Conservation (phyloP, 1,140 invertebrate genomes). For the Macrosteles quadrilineatus region DNA sequence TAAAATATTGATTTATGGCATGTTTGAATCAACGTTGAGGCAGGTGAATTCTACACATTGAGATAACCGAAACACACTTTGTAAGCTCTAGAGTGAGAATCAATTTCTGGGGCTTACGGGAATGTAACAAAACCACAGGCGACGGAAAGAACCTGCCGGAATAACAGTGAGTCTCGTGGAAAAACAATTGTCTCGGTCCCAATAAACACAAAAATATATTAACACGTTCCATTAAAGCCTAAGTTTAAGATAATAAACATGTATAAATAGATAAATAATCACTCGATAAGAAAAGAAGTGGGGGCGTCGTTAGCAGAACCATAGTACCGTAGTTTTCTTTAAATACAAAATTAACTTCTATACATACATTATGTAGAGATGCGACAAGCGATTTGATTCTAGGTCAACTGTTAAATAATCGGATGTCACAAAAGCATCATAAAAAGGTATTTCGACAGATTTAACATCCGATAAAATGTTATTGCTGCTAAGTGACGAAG, state of each 20-base stretch:
- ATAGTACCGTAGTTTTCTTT: neutral
- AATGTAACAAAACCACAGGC: too few relatives aligned
- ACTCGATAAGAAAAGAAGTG: conserved; percentile 11
- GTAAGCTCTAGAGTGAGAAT: too few relatives aligned
- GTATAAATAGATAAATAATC: conserved; percentile 10
- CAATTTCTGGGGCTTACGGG: too few relatives aligned
- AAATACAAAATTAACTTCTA: conserved; percentile 10
- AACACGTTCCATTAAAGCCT: conserved; percentile 1
- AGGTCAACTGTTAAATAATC: neutral
- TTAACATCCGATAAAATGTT: too few relatives aligned
- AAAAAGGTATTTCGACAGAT: too few relatives aligned
- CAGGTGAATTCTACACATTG: conserved; percentile 8
- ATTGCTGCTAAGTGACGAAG: too few relatives aligned
- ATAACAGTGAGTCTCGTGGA: conserved; percentile 4
- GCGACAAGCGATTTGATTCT: conserved; percentile 16
- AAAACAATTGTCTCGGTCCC: neutral
- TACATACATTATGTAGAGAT: conserved; percentile 12
- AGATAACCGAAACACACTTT: too few relatives aligned
- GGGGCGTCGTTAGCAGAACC: neutral
- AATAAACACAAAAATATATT: conserved; percentile 8
- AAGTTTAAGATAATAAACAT: neutral
- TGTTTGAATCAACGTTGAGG: neutral
- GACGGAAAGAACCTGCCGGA: too few relatives aligned
- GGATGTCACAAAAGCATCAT: too few relatives aligned
- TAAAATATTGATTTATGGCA: conserved; percentile 12